A percentile compares a stretch with the other conserved stretches of the same genome.
Conservation (phyloP, 2,888 invertebrate species). For the Philonicus albiceps region DNA sequence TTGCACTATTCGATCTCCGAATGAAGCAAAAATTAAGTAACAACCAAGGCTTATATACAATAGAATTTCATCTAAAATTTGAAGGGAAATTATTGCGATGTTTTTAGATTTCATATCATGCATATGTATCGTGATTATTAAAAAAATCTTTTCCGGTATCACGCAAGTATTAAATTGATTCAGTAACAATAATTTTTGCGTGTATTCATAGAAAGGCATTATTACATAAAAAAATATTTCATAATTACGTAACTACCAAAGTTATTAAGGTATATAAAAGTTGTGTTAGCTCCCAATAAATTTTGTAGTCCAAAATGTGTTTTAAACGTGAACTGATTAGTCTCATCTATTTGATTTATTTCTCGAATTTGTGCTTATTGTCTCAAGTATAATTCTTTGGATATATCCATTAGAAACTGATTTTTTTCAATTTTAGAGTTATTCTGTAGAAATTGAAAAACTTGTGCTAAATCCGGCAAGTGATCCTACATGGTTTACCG, state of each 20-base stretch:
- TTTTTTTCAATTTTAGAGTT: neutral
- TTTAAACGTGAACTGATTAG: neutral
- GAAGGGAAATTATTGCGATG: too few relatives aligned
- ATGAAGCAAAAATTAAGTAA: too few relatives aligned
- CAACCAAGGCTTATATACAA: too few relatives aligned
- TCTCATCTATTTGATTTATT: neutral
- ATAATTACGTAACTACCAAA: neutral
- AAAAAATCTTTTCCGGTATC: neutral
- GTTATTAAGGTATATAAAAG: neutral
- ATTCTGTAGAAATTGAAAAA: neutral
- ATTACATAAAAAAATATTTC: too few relatives aligned
- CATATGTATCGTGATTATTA: neutral
- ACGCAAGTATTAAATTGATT: neutral
- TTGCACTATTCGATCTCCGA: too few relatives aligned
- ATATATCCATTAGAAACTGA: neutral
- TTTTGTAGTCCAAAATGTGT: neutral
- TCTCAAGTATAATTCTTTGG: neutral
- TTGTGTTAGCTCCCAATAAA: neutral
- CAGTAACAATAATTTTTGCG: neutral
- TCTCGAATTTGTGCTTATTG: neutral
- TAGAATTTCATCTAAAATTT: too few relatives aligned
- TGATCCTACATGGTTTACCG: neutral
- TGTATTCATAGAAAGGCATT: neutral
- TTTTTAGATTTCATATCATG: neutral
- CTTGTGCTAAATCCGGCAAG: neutral